Evolutionary conservation across 2,113 vertebrate species (phyloP).

Genomic region (Festucalex cinctus): DNA sequence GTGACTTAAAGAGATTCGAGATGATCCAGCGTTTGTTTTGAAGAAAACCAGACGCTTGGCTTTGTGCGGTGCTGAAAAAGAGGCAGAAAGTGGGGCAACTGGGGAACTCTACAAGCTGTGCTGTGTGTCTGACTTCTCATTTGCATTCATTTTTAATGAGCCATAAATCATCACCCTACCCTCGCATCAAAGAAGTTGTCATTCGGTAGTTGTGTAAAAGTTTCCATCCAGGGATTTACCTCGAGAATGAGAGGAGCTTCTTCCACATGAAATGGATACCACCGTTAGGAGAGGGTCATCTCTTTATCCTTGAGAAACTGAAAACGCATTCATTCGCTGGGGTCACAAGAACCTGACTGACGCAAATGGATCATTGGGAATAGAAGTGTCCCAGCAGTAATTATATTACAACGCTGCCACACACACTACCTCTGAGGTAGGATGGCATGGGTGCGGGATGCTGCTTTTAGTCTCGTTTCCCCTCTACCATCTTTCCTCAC

Average conservation of each 20-base stretch:
- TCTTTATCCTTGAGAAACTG: conserved; percentile 82
- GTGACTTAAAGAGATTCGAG: not conserved
- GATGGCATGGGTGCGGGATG: conserved; percentile 53
- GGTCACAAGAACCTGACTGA: conserved; percentile 77
- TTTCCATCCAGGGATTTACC: conserved; percentile 64
- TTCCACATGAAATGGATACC: conserved; percentile 74
- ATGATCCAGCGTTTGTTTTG: not conserved
- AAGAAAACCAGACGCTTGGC: not conserved
- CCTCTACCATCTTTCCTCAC: conserved; percentile 28
- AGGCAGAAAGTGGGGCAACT: conserved; percentile 6
- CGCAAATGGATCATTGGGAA: conserved; percentile 84
- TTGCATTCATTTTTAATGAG: conserved; percentile 50
- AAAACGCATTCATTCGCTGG: conserved; percentile 78
- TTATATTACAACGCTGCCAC: conserved; percentile 78
- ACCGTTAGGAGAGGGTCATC: conserved; percentile 75
- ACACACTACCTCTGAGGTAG: conserved; percentile 72
- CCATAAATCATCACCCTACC: conserved; percentile 45
- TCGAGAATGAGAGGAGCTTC: conserved; percentile 58
- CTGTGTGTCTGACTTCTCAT: conserved; percentile 20
- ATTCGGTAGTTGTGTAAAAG: conserved; percentile 30
- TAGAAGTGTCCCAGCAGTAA: conserved; percentile 82
- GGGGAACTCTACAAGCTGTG: conserved; percentile 18
- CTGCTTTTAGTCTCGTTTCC: conserved; percentile 71
- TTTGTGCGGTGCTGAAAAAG: not conserved
- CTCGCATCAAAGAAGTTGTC: conserved; percentile 25